Percentiles rank a stretch among this genome's conserved stretches.
These are phyloP conservation scores for Copidosoma aretas DNA, from an alignment of 2,888 invertebrate genomes.

Conservation along the genomic window DNA sequence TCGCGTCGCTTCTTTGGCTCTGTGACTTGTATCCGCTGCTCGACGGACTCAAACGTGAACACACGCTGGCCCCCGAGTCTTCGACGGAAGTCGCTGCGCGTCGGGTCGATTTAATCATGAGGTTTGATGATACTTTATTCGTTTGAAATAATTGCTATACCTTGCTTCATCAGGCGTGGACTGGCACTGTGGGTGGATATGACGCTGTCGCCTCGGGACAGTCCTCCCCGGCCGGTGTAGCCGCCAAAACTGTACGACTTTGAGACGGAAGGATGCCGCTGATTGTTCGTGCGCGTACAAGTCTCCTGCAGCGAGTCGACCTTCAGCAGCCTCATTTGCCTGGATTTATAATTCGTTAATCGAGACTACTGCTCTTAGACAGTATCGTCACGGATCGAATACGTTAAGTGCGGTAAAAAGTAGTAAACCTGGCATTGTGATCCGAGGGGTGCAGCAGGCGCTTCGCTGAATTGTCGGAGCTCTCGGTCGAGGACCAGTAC, in stretches of 20 bases:
- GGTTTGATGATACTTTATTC: no score
- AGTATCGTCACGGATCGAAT: no score
- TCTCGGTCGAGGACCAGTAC: constrained; percentile 59
- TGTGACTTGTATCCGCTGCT: constrained; percentile 81
- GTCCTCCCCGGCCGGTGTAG: constrained; percentile 68
- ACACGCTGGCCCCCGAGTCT: constrained; percentile 70
- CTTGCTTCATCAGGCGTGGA: constrained; percentile 78
- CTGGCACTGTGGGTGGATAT: constrained; percentile 71
- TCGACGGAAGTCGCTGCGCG: constrained; percentile 17
- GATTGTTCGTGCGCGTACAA: constrained; percentile 60
- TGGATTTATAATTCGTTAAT: constrained; percentile 38
- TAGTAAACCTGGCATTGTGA: constrained; percentile 56
- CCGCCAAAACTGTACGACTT: constrained; percentile 91
- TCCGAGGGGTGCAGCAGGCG: constrained; percentile 57
- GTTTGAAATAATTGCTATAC: no score
- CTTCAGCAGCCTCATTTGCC: constrained; percentile 62
- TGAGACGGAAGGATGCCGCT: constrained; percentile 69
- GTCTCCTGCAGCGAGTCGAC: constrained; percentile 64
- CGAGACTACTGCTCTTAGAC: no score
- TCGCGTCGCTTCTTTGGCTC: constrained; percentile 68
- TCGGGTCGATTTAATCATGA: no score
- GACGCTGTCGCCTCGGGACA: constrained; percentile 71
- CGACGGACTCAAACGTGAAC: constrained; percentile 76
- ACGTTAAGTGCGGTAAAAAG: no score
- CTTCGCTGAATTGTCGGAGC: constrained; percentile 56